Evolutionary conservation across 1,140 invertebrate genomes (phyloP).

Genomic region (Drosophila arawakana): DNA sequence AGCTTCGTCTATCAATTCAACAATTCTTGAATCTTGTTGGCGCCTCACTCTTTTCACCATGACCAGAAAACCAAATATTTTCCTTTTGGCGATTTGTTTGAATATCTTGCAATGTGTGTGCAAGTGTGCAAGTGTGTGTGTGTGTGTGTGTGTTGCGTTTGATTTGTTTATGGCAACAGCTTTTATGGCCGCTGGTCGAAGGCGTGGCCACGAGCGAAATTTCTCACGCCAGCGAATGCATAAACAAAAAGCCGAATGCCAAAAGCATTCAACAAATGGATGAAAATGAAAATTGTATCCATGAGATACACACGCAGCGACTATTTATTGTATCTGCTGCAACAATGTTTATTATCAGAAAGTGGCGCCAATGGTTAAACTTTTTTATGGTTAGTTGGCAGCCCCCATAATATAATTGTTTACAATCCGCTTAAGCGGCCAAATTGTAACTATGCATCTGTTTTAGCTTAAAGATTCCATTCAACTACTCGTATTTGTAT

Average conservation of each 20-base stretch:
- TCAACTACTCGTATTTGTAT: constrained; percentile 6
- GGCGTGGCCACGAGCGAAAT: constrained; percentile 54
- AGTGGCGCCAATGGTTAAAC: constrained; percentile 79
- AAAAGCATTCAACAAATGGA: constrained; percentile 22
- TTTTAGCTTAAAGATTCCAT: neutral
- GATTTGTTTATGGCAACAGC: constrained; percentile 45
- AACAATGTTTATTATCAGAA: constrained; percentile 74
- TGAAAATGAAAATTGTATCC: constrained; percentile 5
- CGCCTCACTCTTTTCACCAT: constrained; percentile 68
- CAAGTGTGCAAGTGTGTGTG: neutral
- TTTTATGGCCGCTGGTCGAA: constrained; percentile 48
- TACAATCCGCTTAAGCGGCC: constrained; percentile 51
- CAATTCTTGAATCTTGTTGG: constrained; percentile 44
- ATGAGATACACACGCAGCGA: constrained; percentile 9
- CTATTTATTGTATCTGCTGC: constrained; percentile 7
- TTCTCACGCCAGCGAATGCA: constrained; percentile 62
- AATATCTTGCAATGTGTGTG: constrained; percentile 20
- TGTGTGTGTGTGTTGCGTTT: constrained; percentile 29
- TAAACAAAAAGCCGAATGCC: constrained; percentile 55
- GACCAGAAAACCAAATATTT: constrained; percentile 81
- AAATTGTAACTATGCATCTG: constrained; percentile 34
- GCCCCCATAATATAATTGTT: constrained; percentile 47
- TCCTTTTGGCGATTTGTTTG: constrained; percentile 56
- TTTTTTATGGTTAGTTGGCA: constrained; percentile 64
- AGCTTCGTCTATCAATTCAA: constrained; percentile 31